Base-by-base conservation (phyloP, 2,113 vertebrate species). In the Xiphophorus hellerii region DNA sequence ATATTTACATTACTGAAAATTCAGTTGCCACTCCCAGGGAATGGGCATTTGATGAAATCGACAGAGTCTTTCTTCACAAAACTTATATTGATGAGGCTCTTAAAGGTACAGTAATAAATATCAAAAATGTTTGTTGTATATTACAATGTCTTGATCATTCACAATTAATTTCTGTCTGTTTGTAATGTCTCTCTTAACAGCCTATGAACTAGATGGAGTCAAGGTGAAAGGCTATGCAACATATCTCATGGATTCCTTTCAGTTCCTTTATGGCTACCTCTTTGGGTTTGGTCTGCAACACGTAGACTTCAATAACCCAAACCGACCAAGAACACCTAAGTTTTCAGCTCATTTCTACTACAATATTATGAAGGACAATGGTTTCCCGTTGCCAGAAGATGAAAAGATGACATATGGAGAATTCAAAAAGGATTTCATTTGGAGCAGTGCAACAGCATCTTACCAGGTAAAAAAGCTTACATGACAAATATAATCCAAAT, bases 1-100 rank as follows among this genome's bases (percentile, higher is more conserved):
- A 97, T 0, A 93, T 98, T 85, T 99, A 97, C 15, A 71, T 99
- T 58, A 96, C 96, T 0, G 96, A 97, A 78, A 98, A 97, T 0
- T 97, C 97, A 1, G 94, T 94, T 20, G 94, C 95, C 4, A 90
- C 92, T n/a, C 20, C 51, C 2, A 58, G 51, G 22, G 51, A 73
- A 69, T 90, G 1, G 68, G 79, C 90, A 2, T 44, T 92, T 73
- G 95, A 97, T 76, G 97, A 99, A 62, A 90, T 78, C 0, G 67
- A 83, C 29, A 95, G 97, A 87, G 90, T 96, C 66, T 96, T 97
- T 89, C 99, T 94, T 90, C 86, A 94, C 76, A 98, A 99, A 92
- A 97, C 97, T 1, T 97, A 98, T 64, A 95, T 98, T 74, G 91
- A 98, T 22, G 98, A 99, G 88, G 96, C 95, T 89, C 91, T 99